A percentile compares a stretch with the other conserved stretches of the same genome.
Conservation (phyloP, 2,797 vertebrate species). For the Momotus momota region DNA sequence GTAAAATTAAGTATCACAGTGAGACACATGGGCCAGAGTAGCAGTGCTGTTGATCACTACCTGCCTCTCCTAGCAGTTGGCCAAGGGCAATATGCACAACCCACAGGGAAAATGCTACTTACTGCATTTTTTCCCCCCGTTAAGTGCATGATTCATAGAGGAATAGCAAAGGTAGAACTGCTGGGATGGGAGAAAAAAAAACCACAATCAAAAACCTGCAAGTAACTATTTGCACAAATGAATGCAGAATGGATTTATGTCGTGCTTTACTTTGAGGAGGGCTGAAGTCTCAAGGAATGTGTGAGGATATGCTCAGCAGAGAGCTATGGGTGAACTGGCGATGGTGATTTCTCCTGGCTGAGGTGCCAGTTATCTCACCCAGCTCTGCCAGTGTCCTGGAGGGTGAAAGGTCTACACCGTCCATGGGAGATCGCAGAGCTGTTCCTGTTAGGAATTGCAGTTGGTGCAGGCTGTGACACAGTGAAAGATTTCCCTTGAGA, state of each 20-base stretch:
- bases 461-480: background rate
- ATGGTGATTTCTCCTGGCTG: background rate
- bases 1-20: background rate
- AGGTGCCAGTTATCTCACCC: background rate
- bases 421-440: fast-evolving
- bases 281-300: background rate
- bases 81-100: constrained; percentile 9
- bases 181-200: background rate
- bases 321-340: background rate
- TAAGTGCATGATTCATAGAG: background rate
- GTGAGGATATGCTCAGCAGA: background rate
- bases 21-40: constrained; percentile 20
- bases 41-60: constrained; percentile 28
- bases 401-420: fast-evolving
- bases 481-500: background rate
- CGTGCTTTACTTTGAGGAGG: background rate
- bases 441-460: background rate
- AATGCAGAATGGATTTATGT: background rate
- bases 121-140: background rate
- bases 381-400: background rate
- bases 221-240: background rate
- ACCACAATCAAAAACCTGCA: background rate
- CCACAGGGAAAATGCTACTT: constrained; percentile 19
- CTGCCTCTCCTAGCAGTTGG: constrained; percentile 4
- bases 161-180: background rate